Conservation (phyloP, 1,140 invertebrate genomes). For the Paraescarpia echinospica region DNA sequence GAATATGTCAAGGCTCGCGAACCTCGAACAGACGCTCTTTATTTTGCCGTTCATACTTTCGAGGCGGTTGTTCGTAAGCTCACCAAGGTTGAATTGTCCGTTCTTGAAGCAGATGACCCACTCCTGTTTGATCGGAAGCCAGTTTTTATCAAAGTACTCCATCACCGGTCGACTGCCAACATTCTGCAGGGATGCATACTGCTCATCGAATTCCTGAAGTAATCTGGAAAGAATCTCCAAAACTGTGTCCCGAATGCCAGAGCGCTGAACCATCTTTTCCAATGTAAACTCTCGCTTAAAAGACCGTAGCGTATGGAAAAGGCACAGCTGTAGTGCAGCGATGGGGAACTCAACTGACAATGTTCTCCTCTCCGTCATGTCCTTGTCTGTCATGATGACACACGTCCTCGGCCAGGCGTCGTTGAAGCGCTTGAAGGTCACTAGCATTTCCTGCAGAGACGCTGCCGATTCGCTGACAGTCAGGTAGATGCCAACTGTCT, state of each 20-base stretch:
- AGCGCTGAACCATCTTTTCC: neutral
- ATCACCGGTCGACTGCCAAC: neutral
- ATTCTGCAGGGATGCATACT: neutral
- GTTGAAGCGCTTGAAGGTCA: neutral
- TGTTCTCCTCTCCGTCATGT: neutral
- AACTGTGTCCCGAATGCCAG: neutral
- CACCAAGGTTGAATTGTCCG: neutral
- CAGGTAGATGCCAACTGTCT: neutral
- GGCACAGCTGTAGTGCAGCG: conserved; percentile 9
- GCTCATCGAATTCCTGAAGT: neutral
- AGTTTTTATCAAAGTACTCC: conserved; percentile 9
- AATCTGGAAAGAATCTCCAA: neutral
- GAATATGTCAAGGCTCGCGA: neutral
- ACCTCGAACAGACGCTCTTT: neutral
- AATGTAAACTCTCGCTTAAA: neutral
- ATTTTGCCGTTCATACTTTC: conserved; percentile 9
- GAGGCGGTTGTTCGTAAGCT: neutral
- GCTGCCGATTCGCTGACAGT: neutral
- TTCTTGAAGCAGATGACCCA: neutral
- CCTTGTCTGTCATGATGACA: conserved; percentile 15
- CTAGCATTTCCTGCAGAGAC: neutral
- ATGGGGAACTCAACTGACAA: neutral
- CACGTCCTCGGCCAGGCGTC: neutral
- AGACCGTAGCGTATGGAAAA: neutral
- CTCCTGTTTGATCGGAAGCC: neutral